Percentiles rank a stretch among this genome's conserved stretches.
These are phyloP conservation scores for Tychaedon coryphoeus DNA, from an alignment of 2,113 vertebrate genomes.

Conservation along the genomic window DNA sequence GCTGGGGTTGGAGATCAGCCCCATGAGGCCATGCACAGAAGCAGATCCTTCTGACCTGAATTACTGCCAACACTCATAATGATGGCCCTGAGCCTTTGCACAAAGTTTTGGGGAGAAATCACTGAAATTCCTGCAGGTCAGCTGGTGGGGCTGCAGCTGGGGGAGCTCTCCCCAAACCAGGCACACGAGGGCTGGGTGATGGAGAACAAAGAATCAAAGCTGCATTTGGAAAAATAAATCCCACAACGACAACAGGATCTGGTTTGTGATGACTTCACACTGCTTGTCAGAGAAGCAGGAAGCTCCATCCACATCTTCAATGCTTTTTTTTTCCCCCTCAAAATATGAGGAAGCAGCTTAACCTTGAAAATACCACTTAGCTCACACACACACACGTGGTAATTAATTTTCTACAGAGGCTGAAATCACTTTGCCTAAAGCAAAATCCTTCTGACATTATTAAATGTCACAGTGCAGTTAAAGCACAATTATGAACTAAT, in stretches of 20 bases:
- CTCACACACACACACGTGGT: slow-evolving; percentile 4
- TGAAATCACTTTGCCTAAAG: slow-evolving; percentile 73
- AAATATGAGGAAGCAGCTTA: slow-evolving; percentile 63
- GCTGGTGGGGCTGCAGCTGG: neutral
- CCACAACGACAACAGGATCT: neutral
- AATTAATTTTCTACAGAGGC: slow-evolving; percentile 71
- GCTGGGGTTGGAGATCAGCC: neutral
- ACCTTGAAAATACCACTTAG: slow-evolving; percentile 66
- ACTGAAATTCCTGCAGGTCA: neutral
- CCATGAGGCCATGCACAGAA: accelerated
- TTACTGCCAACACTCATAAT: accelerated
- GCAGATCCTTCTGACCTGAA: neutral
- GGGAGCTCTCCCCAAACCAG: neutral
- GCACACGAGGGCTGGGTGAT: accelerated
- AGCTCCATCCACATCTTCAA: neutral
- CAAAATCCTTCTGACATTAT: slow-evolving; percentile 79
- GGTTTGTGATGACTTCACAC: neutral
- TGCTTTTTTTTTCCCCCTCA: neutral
- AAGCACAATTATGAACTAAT: slow-evolving; percentile 80
- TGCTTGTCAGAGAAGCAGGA: neutral
- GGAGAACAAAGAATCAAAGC: neutral
- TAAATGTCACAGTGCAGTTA: slow-evolving; percentile 77
- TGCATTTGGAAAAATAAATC: neutral
- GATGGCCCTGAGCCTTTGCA: neutral
- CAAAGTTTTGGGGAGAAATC: neutral